Percentiles rank a stretch among this genome's conserved stretches.
Evolutionary conservation across 1,140 invertebrate genomes (phyloP).

Genomic region (Drosophila setifemur): DNA sequence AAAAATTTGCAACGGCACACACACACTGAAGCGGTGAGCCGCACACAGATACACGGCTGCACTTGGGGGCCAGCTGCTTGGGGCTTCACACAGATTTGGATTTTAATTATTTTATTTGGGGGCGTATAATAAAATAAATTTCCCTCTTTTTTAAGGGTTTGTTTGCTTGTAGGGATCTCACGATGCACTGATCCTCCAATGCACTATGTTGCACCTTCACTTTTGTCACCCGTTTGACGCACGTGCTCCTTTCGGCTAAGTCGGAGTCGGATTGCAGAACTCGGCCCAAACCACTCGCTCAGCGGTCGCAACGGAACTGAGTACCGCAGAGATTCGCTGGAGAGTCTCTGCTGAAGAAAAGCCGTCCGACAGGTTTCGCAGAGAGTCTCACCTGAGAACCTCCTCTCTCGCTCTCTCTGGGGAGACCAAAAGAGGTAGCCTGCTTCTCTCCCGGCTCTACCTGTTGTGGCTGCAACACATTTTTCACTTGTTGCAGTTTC

Average conservation of each 20-base stretch:
- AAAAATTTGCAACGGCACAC: slow-evolving; percentile 65
- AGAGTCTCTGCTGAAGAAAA: slow-evolving; percentile 28
- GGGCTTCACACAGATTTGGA: slow-evolving; percentile 2
- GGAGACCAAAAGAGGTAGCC: neutral
- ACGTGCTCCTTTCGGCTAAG: slow-evolving; percentile 23
- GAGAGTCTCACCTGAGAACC: neutral
- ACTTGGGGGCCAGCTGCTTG: slow-evolving; percentile 39
- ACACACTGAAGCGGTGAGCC: slow-evolving; percentile 12
- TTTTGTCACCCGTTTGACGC: slow-evolving; percentile 47
- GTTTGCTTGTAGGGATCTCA: too few species aligned
- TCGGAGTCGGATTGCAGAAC: slow-evolving; percentile 5
- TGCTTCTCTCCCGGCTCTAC: slow-evolving; percentile 44
- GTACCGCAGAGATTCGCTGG: slow-evolving; percentile 57
- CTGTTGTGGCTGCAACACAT: slow-evolving; percentile 73
- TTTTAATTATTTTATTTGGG: neutral
- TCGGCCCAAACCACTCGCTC: slow-evolving; percentile 45
- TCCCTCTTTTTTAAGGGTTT: too few species aligned
- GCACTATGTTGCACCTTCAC: slow-evolving; percentile 59
- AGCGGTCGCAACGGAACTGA: slow-evolving; percentile 65
- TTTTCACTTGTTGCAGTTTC: slow-evolving; percentile 81
- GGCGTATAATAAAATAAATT: too few species aligned
- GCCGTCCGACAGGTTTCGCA: neutral
- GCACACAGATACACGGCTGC: slow-evolving; percentile 4
- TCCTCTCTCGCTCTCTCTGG: slow-evolving; percentile 6
- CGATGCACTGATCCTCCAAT: neutral